These are phyloP conservation scores for Zaprionus vittiger DNA, from an alignment of 1,140 invertebrate species.

Conservation along the genomic window DNA sequence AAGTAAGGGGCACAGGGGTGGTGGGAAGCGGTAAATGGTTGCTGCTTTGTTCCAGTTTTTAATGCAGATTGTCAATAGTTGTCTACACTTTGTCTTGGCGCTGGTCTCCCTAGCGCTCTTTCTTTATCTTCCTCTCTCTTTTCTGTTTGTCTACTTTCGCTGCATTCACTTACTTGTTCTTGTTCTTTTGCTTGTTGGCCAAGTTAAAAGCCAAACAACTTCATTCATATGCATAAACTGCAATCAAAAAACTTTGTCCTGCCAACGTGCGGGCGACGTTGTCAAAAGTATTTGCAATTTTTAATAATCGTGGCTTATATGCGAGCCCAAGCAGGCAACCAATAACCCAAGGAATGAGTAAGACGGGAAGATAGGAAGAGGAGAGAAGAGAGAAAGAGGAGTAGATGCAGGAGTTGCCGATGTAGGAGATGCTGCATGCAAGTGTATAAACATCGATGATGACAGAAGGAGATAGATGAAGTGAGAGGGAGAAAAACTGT, in stretches of 20 bases:
- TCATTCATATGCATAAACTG: constrained; percentile 77
- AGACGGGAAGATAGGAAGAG: not conserved
- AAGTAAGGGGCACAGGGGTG: not conserved
- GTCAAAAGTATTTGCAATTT: constrained; percentile 67
- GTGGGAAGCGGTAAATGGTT: constrained; percentile 11
- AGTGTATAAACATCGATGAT: constrained; percentile 36
- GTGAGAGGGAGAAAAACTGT: not conserved
- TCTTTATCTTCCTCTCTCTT: not conserved
- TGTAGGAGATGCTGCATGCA: constrained; percentile 27
- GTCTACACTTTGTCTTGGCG: constrained; percentile 21
- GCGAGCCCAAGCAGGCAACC: constrained; percentile 11
- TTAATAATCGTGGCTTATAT: constrained; percentile 77
- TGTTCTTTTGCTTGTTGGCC: constrained; percentile 46
- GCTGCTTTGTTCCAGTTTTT: constrained; percentile 47
- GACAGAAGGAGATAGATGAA: not conserved
- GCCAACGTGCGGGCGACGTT: constrained; percentile 4
- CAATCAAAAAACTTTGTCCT: constrained; percentile 53
- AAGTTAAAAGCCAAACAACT: constrained; percentile 67
- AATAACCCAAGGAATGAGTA: not conserved
- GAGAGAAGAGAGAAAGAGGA: constrained; percentile 9
- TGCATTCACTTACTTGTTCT: not conserved
- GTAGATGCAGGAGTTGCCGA: not conserved
- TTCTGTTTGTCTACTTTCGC: constrained; percentile 1
- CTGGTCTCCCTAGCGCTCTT: not conserved
- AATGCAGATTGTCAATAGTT: constrained; percentile 66